phyloP scores from a whole-genome alignment of 2,113 vertebrate genomes.

The Labeo catla region DNA sequence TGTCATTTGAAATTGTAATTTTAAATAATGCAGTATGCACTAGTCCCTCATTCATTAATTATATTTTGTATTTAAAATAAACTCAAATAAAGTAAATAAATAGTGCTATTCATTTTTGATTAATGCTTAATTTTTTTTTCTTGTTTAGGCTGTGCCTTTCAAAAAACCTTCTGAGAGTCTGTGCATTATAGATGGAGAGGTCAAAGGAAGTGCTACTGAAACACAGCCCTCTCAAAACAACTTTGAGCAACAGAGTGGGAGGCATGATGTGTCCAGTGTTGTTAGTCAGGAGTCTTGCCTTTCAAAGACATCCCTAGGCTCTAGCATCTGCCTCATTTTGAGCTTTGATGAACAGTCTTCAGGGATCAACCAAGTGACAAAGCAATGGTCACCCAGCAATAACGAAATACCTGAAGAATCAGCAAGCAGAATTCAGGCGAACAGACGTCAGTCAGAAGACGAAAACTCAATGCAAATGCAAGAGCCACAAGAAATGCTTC shows the following conservation, averaged over 20 bases:
- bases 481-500: background rate
- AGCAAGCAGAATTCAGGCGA: background rate
- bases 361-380: conserved; percentile 55
- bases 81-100: background rate
- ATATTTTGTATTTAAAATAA: background rate
- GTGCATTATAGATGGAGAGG: background rate
- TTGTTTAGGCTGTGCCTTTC: conserved; percentile 1
- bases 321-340: conserved; percentile 73
- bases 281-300: conserved; percentile 59
- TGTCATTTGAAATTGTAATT: background rate
- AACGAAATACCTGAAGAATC: background rate
- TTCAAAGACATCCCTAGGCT: conserved; percentile 58
- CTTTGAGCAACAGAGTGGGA: background rate
- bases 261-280: conserved; percentile 51
- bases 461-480: background rate
- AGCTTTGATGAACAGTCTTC: conserved; percentile 69
- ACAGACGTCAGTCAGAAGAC: conserved; percentile 8
- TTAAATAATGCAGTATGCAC: background rate
- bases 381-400: conserved; percentile 32
- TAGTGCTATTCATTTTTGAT: background rate
- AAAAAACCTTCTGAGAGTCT: background rate
- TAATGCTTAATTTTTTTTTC: background rate
- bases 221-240: conserved; percentile 12
- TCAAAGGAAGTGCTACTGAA: background rate
- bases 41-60: background rate